Percentiles rank a stretch among this genome's conserved stretches.
Evolutionary conservation across 2,888 invertebrate genomes (phyloP).

Genomic region (Danaus chrysippus): DNA sequence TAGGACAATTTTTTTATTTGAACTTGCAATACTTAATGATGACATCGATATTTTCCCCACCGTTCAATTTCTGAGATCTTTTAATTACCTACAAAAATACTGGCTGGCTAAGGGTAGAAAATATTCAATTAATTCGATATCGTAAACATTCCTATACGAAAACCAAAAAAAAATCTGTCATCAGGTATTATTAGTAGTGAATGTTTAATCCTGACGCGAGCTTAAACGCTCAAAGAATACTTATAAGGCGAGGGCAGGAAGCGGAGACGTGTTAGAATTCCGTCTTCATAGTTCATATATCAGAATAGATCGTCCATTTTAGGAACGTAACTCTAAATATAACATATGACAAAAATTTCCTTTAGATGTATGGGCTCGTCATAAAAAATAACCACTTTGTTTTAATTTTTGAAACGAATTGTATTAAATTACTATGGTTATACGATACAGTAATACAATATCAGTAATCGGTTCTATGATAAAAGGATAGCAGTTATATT

Average conservation of each 20-base stretch:
- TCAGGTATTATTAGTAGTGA: slow-evolving; percentile 15
- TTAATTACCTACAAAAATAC: no score
- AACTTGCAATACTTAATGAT: no score
- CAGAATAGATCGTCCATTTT: slow-evolving; percentile 45
- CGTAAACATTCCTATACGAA: neutral
- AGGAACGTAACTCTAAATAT: slow-evolving; percentile 46
- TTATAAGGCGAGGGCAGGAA: slow-evolving; percentile 55
- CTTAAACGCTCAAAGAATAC: slow-evolving; percentile 47
- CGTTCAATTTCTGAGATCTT: no score
- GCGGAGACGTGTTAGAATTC: slow-evolving; percentile 52
- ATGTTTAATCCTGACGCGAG: slow-evolving; percentile 40
- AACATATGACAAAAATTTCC: slow-evolving; percentile 16
- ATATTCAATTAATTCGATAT: no score
- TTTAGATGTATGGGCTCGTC: no score
- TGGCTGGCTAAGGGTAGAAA: no score
- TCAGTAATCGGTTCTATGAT: no score
- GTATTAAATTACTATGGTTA: no score
- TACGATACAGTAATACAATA: no score
- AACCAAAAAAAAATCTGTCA: slow-evolving; percentile 6
- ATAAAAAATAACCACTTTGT: no score
- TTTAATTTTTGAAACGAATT: no score
- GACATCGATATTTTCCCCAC: no score
- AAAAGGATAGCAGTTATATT: neutral
- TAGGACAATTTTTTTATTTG: neutral
- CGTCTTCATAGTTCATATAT: slow-evolving; percentile 32